A percentile compares a stretch with the other conserved stretches of the same genome.
Conservation (phyloP, 2,888 invertebrate genomes). For the Dryomyza anilis region DNA sequence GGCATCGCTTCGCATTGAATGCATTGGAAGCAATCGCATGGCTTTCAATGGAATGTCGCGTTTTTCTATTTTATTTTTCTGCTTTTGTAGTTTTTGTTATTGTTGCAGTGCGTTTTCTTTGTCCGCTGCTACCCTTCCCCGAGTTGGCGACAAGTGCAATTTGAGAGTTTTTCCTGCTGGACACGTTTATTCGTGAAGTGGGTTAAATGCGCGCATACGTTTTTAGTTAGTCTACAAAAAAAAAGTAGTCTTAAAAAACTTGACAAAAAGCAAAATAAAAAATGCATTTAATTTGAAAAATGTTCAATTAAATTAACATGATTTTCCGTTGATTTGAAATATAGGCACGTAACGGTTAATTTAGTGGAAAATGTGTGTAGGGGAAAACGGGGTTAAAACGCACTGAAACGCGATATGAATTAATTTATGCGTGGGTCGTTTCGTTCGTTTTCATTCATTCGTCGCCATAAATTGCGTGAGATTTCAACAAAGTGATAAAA, state of each 20-base stretch:
- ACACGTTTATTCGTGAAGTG: conserved; percentile 6
- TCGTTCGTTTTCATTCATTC: too few species aligned
- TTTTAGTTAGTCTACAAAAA: background rate
- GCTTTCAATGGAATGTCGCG: background rate
- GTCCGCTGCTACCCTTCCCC: background rate
- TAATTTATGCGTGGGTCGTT: conserved; percentile 7
- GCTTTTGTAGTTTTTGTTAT: background rate
- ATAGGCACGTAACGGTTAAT: conserved; percentile 15
- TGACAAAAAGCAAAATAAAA: background rate
- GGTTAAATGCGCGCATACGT: conserved; percentile 14
- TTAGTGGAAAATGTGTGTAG: background rate
- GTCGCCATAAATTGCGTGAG: conserved; percentile 10
- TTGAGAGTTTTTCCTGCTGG: background rate
- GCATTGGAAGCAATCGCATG: too few species aligned
- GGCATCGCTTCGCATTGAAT: background rate
- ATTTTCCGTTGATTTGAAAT: conserved; percentile 13
- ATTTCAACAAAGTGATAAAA: background rate
- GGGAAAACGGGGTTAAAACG: background rate
- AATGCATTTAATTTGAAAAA: conserved; percentile 21
- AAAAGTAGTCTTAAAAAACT: background rate
- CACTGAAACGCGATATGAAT: background rate
- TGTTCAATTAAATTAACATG: conserved; percentile 24
- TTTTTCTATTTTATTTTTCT: background rate
- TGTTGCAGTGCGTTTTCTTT: background rate
- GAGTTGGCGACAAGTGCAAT: conserved; percentile 3